These are phyloP conservation scores for Microcebus murinus DNA, from an alignment of 2,113 vertebrate species.

Conservation along the genomic window DNA sequence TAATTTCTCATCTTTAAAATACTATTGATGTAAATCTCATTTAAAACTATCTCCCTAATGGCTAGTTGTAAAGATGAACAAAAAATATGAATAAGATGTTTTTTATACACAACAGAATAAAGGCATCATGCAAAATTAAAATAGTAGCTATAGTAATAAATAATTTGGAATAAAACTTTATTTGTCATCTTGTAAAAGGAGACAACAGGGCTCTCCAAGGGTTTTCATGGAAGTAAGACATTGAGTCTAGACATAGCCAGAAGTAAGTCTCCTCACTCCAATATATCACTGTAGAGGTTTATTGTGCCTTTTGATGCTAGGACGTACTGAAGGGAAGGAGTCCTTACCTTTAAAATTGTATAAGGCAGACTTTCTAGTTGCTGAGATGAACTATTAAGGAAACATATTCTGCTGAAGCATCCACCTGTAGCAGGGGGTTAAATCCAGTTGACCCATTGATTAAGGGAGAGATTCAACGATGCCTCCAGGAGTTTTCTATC, in stretches of 20 bases:
- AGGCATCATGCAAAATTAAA: neutral
- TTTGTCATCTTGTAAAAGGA: neutral
- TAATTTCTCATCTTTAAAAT: conserved; percentile 1
- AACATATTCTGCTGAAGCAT: neutral
- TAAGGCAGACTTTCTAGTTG: neutral
- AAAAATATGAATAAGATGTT: neutral
- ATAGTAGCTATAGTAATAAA: neutral
- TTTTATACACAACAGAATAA: neutral
- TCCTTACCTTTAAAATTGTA: neutral
- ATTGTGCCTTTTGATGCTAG: neutral
- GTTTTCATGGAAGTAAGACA: neutral
- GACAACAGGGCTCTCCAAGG: neutral
- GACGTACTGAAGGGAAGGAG: neutral
- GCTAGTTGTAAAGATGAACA: neutral
- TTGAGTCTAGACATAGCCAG: neutral
- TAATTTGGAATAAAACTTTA: neutral
- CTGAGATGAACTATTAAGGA: neutral
- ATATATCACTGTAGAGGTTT: neutral
- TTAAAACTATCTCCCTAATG: neutral
- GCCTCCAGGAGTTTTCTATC: neutral
- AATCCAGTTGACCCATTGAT: neutral
- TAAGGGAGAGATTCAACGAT: neutral
- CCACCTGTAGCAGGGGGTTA: neutral
- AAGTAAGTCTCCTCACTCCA: neutral
- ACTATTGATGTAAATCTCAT: neutral